Evolutionary conservation across 1,140 invertebrate species (phyloP).

Genomic region (Drosophila pachea): DNA sequence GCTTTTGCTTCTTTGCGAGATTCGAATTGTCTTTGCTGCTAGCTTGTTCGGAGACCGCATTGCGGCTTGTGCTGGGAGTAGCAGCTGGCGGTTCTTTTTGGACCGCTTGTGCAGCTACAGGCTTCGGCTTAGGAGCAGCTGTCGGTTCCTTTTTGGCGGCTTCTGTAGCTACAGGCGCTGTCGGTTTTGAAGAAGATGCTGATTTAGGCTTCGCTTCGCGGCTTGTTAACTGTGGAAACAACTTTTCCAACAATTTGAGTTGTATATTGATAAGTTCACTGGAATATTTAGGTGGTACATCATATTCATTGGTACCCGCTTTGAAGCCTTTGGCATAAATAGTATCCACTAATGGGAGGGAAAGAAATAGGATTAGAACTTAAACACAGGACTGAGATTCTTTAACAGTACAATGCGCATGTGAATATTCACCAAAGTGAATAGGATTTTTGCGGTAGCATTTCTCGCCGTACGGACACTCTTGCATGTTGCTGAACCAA

Average conservation of each 20-base stretch:
- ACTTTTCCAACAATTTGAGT: conserved; percentile 79
- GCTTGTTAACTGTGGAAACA: conserved; percentile 47
- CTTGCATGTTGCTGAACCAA: conserved; percentile 48
- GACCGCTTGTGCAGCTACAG: conserved; percentile 1
- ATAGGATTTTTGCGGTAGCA: conserved; percentile 91
- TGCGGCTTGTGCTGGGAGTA: conserved; percentile 12
- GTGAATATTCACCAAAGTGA: conserved; percentile 89
- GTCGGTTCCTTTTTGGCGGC: conserved; percentile 13
- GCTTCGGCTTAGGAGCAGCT: conserved; percentile 12
- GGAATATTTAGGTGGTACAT: conserved; percentile 79
- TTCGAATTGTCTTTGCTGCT: conserved; percentile 50
- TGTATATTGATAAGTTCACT: conserved; percentile 80
- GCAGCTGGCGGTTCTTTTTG: background rate
- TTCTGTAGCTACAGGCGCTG: background rate
- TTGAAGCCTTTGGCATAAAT: conserved; percentile 77
- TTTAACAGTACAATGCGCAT: conserved; percentile 85
- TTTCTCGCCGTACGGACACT: conserved; percentile 84
- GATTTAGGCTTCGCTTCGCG: conserved; percentile 2
- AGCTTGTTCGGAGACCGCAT: background rate
- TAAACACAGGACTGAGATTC: background rate
- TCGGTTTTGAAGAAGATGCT: conserved; percentile 3
- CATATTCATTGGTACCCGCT: conserved; percentile 76
- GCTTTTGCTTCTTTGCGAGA: conserved; percentile 68
- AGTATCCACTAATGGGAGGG: conserved; percentile 80
- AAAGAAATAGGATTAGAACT: conserved; percentile 20